phyloP scores from a whole-genome alignment of 2,113 vertebrate species.

The Tringa solitaria region DNA sequence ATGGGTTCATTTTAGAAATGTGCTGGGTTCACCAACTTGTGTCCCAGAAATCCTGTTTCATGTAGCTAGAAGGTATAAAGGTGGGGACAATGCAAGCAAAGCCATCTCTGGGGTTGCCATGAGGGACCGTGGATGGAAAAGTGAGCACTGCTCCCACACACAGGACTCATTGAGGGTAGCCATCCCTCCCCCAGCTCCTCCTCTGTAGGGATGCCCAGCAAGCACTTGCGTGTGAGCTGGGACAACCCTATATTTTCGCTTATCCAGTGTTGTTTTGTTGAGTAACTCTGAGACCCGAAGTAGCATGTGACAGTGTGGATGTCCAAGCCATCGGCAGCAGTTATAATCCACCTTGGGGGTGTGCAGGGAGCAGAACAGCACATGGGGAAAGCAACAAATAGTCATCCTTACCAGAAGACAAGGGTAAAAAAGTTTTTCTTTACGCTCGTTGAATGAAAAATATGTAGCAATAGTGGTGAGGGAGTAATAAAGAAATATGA shows the following conservation, averaged over 20 bases:
- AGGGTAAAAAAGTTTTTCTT: neutral
- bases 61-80: neutral
- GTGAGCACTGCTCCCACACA: fast-evolving
- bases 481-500: neutral
- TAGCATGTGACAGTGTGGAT: neutral
- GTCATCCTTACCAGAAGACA: neutral
- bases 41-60: neutral
- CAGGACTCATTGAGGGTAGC: neutral
- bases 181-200: neutral
- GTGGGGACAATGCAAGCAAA: neutral
- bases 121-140: neutral
- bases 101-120: neutral
- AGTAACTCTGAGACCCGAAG: neutral
- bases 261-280: neutral
- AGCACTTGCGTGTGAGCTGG: neutral
- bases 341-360: neutral
- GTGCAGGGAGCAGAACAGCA: neutral
- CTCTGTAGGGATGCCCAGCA: neutral
- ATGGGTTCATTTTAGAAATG: neutral
- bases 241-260: neutral
- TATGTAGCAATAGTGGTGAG: neutral
- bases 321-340: neutral
- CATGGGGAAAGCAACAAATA: neutral
- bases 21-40: fast-evolving
- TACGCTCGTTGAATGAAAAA: neutral